Evolutionary conservation across 1,140 invertebrate genomes (phyloP).

Genomic region (Macrosteles quadrilineatus): DNA sequence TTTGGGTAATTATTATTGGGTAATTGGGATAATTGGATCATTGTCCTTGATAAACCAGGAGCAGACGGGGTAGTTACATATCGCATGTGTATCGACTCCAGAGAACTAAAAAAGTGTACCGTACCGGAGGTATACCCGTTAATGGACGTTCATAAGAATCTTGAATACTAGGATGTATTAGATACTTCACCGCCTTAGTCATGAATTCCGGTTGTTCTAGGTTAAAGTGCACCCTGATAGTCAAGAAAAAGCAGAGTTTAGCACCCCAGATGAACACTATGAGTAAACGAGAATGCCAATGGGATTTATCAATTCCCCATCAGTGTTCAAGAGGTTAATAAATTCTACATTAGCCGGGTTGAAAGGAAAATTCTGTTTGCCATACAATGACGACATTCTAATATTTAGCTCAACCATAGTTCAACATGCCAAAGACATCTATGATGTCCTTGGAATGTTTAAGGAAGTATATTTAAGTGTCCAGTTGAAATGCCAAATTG

Average conservation of each 20-base stretch:
- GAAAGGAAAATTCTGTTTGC: constrained; percentile 33
- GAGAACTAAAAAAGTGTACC: constrained; percentile 47
- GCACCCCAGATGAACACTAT: constrained; percentile 45
- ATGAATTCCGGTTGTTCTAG: constrained; percentile 57
- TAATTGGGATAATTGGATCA: constrained; percentile 22
- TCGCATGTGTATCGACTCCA: constrained; percentile 48
- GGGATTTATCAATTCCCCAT: constrained; percentile 48
- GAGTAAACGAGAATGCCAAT: constrained; percentile 48
- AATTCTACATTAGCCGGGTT: constrained; percentile 46
- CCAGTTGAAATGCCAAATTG: constrained; percentile 45
- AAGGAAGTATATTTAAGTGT: constrained; percentile 31
- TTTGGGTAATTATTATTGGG: background rate
- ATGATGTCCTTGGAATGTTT: no score
- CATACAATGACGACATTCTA: constrained; percentile 39
- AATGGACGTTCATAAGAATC: constrained; percentile 52
- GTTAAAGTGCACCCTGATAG: constrained; percentile 49
- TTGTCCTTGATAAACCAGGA: constrained; percentile 31
- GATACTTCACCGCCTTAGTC: constrained; percentile 54
- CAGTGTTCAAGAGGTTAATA: constrained; percentile 50
- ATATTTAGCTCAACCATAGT: constrained; percentile 14
- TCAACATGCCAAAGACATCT: constrained; percentile 30
- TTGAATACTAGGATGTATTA: constrained; percentile 49
- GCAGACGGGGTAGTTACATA: constrained; percentile 39
- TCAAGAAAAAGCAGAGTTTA: constrained; percentile 54
- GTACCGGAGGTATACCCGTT: constrained; percentile 52